These are phyloP conservation scores for Misgurnus mizolepis DNA, from an alignment of 2,113 vertebrate species.

Conservation along the genomic window DNA sequence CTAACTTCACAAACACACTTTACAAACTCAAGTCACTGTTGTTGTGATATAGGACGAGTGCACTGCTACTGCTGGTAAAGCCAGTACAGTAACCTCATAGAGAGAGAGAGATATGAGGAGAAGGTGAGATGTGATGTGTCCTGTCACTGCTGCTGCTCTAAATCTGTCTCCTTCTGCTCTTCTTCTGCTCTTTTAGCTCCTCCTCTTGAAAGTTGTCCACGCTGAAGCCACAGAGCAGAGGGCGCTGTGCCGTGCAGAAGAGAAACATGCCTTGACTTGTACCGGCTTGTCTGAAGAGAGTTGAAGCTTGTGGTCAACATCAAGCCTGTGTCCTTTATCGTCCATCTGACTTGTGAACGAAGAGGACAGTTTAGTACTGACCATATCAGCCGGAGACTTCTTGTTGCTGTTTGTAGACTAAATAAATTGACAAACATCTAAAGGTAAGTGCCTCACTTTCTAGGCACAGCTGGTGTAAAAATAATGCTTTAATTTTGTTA, in stretches of 20 bases:
- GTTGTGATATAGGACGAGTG: neutral
- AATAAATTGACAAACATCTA: neutral
- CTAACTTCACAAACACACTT: neutral
- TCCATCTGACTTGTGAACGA: conserved; percentile 32
- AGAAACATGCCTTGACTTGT: conserved; percentile 80
- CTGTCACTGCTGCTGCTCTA: conserved; percentile 26
- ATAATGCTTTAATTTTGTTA: neutral
- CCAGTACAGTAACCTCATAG: neutral
- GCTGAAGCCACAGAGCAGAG: conserved; percentile 54
- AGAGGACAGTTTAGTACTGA: conserved; percentile 30
- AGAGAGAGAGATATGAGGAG: conserved; percentile 6
- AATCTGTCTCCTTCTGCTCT: neutral
- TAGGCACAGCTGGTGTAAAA: conserved; percentile 29
- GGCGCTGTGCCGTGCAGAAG: conserved; percentile 64
- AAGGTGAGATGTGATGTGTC: conserved; percentile 11
- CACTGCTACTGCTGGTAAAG: neutral
- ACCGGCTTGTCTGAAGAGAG: conserved; percentile 56
- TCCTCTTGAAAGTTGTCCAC: conserved; percentile 52
- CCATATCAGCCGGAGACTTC: neutral
- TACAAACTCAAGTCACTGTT: too few species aligned
- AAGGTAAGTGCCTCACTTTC: conserved; percentile 40
- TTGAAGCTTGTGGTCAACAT: conserved; percentile 48
- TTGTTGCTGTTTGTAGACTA: neutral
- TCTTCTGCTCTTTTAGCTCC: conserved; percentile 62
- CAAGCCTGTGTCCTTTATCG: conserved; percentile 25